phyloP scores from a whole-genome alignment of 92 coral and sea anemone species.

The Actinernus sp. region DNA sequence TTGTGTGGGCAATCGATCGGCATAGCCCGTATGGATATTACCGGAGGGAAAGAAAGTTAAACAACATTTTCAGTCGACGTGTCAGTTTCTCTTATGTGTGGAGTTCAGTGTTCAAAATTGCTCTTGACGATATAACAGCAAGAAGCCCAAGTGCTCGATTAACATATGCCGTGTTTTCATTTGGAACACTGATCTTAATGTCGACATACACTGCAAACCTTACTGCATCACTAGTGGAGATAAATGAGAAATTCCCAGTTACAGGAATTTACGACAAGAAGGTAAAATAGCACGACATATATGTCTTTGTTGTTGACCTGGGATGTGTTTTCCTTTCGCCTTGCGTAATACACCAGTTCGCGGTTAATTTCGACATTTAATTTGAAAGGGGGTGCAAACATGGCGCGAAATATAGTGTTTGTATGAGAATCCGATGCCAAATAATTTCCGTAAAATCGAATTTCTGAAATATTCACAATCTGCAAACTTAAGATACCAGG shows the following conservation, averaged over 20 bases:
- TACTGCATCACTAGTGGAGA: background rate
- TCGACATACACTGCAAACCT: constrained; percentile 3
- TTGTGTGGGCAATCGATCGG: background rate
- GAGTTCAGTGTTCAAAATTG: background rate
- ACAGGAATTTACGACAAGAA: background rate
- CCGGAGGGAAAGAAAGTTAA: background rate
- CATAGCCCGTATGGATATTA: background rate
- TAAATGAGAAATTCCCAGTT: background rate
- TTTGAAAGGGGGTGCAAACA: no score
- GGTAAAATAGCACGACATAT: no score
- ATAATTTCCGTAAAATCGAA: no score
- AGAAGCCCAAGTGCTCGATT: background rate
- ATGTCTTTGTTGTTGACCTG: no score
- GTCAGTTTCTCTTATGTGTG: background rate
- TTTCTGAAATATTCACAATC: no score
- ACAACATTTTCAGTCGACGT: background rate
- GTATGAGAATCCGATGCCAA: no score
- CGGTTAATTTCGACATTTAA: no score
- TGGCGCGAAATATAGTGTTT: no score
- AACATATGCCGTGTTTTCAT: constrained; percentile 2
- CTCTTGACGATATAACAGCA: background rate
- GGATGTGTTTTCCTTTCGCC: no score
- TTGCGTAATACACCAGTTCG: no score
- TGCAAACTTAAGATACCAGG: no score
- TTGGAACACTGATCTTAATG: background rate